Conservation (phyloP, 2,113 vertebrate genomes). For the Callionymus lyra region DNA sequence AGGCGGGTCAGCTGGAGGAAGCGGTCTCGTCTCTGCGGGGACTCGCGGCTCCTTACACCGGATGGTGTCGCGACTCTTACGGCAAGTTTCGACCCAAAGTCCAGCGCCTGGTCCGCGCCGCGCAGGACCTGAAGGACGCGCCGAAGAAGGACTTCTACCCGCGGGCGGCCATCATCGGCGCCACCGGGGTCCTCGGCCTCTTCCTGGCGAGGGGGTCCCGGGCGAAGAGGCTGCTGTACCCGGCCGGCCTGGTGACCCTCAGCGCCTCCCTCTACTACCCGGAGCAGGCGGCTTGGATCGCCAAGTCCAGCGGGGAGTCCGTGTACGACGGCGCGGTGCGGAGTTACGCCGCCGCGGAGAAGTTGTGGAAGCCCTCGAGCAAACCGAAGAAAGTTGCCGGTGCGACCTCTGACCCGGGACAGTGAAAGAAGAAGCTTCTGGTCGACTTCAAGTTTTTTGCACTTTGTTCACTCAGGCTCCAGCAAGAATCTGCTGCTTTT, state of each 20-base stretch:
- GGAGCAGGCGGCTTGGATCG: conserved; percentile 67
- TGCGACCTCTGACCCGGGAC: conserved; percentile 1
- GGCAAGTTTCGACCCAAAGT: conserved; percentile 70
- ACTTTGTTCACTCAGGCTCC: too few relatives aligned
- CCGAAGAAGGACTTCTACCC: conserved; percentile 89
- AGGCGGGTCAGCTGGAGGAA: conserved; percentile 45
- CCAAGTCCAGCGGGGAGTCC: conserved; percentile 56
- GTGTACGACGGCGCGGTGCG: conserved; percentile 53
- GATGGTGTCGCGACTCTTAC: conserved; percentile 61
- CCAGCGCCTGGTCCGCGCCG: conserved; percentile 66
- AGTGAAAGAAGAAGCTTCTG: neutral
- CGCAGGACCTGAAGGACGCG: conserved; percentile 73
- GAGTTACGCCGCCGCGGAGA: conserved; percentile 52
- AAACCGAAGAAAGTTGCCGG: neutral
- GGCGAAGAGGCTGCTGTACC: conserved; percentile 79
- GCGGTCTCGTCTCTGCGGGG: conserved; percentile 37
- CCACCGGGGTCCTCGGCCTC: conserved; percentile 81
- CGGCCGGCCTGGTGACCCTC: conserved; percentile 70
- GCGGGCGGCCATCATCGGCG: conserved; percentile 83
- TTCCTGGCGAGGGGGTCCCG: conserved; percentile 83
- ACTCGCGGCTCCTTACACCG: conserved; percentile 25
- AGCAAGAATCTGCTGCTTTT: too few relatives aligned
- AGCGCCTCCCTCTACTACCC: conserved; percentile 84
- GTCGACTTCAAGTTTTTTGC: too few relatives aligned
- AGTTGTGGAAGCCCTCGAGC: conserved; percentile 23